Evolutionary conservation across 2,888 invertebrate species (phyloP), one percentile per base, ranked within the genome.

Genomic region (Acholoe squamosa): DNA sequence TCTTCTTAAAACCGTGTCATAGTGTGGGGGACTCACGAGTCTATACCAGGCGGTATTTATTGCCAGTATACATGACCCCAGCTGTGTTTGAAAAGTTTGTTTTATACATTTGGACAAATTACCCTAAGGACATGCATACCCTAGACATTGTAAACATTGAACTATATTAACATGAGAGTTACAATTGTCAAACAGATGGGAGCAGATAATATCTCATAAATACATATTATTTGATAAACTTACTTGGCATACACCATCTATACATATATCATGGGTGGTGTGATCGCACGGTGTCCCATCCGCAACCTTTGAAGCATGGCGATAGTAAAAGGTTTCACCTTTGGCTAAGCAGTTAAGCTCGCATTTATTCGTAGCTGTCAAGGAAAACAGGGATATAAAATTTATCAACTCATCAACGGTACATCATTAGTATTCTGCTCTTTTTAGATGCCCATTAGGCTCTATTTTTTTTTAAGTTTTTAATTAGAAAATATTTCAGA

Each of bases 271-370:
- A 10, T 19, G 84, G 1, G 67, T 43, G 19, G 28, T 67, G 67
- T 25, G 67, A n/a, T 52, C 86, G 34, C 90, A 90, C 19, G 54
- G 98, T 97, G 96, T 99, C 97, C 92, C 97, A 96, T 92, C 99
- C 98, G 96, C 93, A 33, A 96, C 96, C 95, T 97, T 97, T 92
- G 97, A 96, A 93, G 97, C 97, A 95, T 98, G 98, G 28, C 98
- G 97, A 96, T 98, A 98, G 96, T 99, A 99, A 96, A 99, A 98
- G 92, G 98, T 97, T 95, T 98, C 98, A 0, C 98, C 98, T 91
- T 97, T 97, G 0, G 99, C 99, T 98, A 98, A 98, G 96, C 99
- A 99, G 96, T 98, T 98, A 94, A 99, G 96, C 96, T 98, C 98
- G 96, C 99, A 99, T 33, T 97, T 97, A 95, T 98, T 98, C 0